Base-by-base conservation (phyloP, 2,797 vertebrate species). In the Eulemur mongoz region DNA sequence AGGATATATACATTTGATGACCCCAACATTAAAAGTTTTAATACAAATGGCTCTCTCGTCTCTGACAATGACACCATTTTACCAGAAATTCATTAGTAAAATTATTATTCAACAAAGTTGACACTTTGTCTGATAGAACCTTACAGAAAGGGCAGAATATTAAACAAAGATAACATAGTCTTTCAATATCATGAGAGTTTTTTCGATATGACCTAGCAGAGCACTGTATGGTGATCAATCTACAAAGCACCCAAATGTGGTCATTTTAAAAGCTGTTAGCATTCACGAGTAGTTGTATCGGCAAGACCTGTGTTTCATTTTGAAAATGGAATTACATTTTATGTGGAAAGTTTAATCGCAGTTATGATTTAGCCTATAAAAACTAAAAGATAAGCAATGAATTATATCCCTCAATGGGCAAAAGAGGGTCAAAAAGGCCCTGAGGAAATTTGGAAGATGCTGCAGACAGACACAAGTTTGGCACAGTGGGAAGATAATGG, bases 291-390 rank as follows among this genome's bases (percentile, higher is more conserved):
- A 57, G 27, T 57, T 27, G 13, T 23, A 7, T 61, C 48, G 69
- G 35, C 22, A 57, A 86, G 52, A 89, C 23, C 54, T 67, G 15
- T 11, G 84, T 63, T 96, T 93, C 67, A 52, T 88, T 92, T 96
- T 92, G 52, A 79, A 97, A 89, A 79, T 14, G 20, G 61, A 93
- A 95, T 95, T 93, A 59, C 30, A 45, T 78, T 91, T 86, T 93
- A 57, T 86, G 50, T 23, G n/a, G 20, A 78, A 89, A 84, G 25
- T 76, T 80, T 84, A 94, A 91, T 72, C 11, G 1, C 89, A 84
- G 45, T 79, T 95, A 69, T 89, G 69, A 88, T 59, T 95, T 89
- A 94, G 45, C 35, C 65, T 80, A 43, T 57, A 89, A 95, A 59
- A 15, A 32, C n/a, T 84, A 13, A 25, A 86, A 79, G 67, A 70